Base-by-base conservation (phyloP, 2,888 invertebrate species). In the Patella pellucida region DNA sequence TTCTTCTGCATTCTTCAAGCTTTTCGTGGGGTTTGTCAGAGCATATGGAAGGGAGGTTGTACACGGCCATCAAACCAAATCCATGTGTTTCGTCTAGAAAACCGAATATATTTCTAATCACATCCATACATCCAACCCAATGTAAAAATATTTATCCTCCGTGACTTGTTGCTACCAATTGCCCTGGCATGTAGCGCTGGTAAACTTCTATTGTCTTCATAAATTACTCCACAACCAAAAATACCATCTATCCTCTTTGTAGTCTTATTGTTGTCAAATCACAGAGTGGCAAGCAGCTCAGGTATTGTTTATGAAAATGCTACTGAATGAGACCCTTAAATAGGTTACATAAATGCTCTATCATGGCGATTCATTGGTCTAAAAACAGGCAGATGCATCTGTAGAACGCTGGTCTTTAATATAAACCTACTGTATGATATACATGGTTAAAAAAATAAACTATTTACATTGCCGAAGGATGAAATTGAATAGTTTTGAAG, bases 11-110 rank as follows among this genome's bases (percentile, higher is more conserved):
- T 62, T 62, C 62, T 23, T 41, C 11, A 62, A 23, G 62, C 23
- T 62, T 62, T 23, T 62, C n/a, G 23, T 14, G 19, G 19, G 62
- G 62, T 62, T 62, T 62, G 19, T 7, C 19, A 19, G 19, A 62
- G 19, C 23, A 62, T 19, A 62, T 62, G 62, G 62, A 62, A 19
- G 41, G 19, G 19, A 62, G 62, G 23, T 23, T 23, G 12, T 23
- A 23, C 19, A 62, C 23, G 19, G 62, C 62, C 62, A 62, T 23
- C 62, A 62, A 62, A 62, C 62, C 62, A 62, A 62, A 62, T 23
- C 62, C 62, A 62, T 3, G 11, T 62, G 62, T 19, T 11, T 62
- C 16, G 23, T 11, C 19, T 62, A 62, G 62, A 62, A 23, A 62
- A 62, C 19, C 23, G 62, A 23, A 62, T 23, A 23, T 23, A 15